Evolutionary conservation across 2,797 vertebrate species (phyloP).

Genomic region (Trachops cirrhosus): DNA sequence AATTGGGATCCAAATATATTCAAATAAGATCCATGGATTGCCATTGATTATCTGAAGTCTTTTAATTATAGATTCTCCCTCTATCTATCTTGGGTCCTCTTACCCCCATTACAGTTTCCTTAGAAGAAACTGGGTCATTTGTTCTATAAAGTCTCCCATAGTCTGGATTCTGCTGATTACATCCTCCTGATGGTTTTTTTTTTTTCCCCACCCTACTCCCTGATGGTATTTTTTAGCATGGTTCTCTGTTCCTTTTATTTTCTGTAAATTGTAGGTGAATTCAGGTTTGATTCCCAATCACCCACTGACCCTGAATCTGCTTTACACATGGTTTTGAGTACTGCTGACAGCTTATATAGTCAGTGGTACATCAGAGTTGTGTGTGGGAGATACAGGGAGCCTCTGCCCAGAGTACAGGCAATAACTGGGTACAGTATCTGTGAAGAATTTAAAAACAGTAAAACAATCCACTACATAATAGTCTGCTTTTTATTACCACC

Average conservation of each 20-base stretch:
- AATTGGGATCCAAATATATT: constrained; percentile 15
- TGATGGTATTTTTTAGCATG: not conserved
- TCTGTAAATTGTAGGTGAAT: not conserved
- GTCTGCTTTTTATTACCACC: not conserved
- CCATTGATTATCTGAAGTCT: constrained; percentile 3
- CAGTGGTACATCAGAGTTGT: not conserved
- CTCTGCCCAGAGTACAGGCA: not conserved
- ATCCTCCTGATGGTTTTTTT: not conserved
- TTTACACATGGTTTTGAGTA: constrained; percentile 35
- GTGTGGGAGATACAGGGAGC: not conserved
- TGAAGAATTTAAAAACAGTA: not conserved
- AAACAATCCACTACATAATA: not conserved
- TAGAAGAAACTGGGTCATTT: constrained; percentile 11
- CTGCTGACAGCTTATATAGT: not conserved
- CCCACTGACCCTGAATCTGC: not conserved
- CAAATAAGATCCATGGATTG: not conserved
- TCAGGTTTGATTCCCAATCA: not conserved
- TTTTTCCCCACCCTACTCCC: too few species aligned
- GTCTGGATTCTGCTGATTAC: not conserved
- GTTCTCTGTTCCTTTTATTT: constrained; percentile 33
- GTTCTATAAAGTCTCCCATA: not conserved
- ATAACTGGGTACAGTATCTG: not conserved
- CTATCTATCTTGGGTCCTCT: not conserved
- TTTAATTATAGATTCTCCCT: not conserved
- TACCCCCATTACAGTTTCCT: not conserved